phyloP scores from a whole-genome alignment of 2,113 vertebrate genomes.

The Brachyhypopomus gauderio region DNA sequence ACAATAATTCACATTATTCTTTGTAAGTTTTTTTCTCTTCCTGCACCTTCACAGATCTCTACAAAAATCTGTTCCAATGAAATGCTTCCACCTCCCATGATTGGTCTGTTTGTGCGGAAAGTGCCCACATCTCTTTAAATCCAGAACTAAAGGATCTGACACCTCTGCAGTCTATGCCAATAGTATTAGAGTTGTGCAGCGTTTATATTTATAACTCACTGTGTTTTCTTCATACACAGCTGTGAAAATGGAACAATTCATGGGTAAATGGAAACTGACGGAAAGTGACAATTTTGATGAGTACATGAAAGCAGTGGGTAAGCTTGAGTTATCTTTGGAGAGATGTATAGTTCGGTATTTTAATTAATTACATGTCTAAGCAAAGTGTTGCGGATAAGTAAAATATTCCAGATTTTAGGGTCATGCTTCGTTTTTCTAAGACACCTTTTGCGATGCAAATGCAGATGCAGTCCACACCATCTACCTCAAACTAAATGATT shows the following conservation, averaged over 20 bases:
- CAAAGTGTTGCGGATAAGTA: no score
- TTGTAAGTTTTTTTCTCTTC: neutral
- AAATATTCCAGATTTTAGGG: no score
- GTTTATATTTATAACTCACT: neutral
- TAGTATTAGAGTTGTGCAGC: neutral
- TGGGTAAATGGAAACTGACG: slow-evolving; percentile 81
- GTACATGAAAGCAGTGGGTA: slow-evolving; percentile 83
- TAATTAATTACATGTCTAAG: no score
- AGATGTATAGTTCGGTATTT: no score
- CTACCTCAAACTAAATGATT: neutral
- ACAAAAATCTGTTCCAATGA: slow-evolving; percentile 1
- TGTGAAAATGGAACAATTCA: slow-evolving; percentile 72
- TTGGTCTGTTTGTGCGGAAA: neutral
- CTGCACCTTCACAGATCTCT: neutral
- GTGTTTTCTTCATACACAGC: neutral
- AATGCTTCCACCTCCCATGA: neutral
- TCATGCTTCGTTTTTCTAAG: neutral
- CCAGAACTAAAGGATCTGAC: neutral
- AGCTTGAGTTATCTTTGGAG: slow-evolving; percentile 33
- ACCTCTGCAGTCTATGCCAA: neutral
- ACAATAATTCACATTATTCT: neutral
- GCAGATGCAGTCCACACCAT: no score
- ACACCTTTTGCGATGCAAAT: neutral
- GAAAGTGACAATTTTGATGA: slow-evolving; percentile 80
- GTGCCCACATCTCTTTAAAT: slow-evolving; percentile 6